Evolutionary conservation across 2,888 invertebrate genomes (phyloP).

Genomic region (Eutolmus rufibarbis): DNA sequence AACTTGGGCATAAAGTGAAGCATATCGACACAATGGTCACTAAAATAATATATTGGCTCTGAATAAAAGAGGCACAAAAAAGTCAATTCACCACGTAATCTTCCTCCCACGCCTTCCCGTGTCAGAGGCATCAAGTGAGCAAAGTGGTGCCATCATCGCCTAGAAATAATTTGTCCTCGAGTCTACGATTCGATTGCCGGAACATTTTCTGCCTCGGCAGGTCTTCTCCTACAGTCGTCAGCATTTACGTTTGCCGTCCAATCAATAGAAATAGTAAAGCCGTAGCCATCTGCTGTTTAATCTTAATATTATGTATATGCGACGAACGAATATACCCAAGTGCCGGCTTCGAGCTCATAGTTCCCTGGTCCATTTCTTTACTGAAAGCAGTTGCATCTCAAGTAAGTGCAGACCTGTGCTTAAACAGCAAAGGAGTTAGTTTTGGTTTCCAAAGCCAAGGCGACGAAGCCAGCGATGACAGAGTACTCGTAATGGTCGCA

Average conservation of each 20-base stretch:
- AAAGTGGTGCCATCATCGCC: slow-evolving; percentile 25
- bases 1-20: neutral
- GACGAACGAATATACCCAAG: too few species aligned
- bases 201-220: neutral
- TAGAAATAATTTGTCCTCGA: slow-evolving; percentile 29
- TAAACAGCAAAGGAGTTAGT: neutral
- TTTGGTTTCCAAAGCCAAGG: neutral
- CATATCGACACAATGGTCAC: neutral
- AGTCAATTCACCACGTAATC: slow-evolving; percentile 1
- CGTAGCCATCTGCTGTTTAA: neutral
- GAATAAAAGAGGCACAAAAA: neutral
- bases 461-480: neutral
- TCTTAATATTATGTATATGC: neutral
- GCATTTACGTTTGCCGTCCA: neutral
- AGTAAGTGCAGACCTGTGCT: neutral
- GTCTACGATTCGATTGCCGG: neutral
- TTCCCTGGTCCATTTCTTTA: neutral
- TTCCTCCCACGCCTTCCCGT: neutral
- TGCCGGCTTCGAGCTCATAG: neutral
- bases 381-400: neutral
- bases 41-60: neutral
- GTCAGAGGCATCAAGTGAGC: neutral
- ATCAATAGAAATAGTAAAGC: neutral
- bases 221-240: neutral
- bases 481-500: neutral